Percentiles rank a stretch among this genome's conserved stretches.
These are phyloP conservation scores for Aspidiotus destructor DNA, from an alignment of 2,888 invertebrate species.

Conservation along the genomic window DNA sequence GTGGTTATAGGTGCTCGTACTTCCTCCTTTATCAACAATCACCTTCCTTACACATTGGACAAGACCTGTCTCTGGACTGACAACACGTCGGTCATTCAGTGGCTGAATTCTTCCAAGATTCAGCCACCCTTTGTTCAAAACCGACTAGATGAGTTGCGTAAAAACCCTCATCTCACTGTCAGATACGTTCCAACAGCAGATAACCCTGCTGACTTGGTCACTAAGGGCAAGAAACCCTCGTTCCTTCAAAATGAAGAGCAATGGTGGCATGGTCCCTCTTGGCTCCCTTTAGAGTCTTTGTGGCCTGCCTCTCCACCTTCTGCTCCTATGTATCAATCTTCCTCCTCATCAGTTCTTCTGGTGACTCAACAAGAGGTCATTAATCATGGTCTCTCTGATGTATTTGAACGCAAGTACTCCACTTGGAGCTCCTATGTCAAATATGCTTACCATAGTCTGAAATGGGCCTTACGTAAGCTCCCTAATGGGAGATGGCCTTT, in stretches of 20 bases:
- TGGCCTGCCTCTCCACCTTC: not conserved
- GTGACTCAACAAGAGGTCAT: not conserved
- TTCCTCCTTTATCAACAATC: not conserved
- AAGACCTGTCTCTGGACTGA: constrained; percentile 1
- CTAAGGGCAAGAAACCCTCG: constrained; percentile 1
- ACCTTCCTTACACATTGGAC: not conserved
- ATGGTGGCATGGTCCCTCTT: constrained; percentile 15
- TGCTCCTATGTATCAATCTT: not conserved
- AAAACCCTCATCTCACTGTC: not conserved
- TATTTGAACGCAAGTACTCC: too few relatives aligned
- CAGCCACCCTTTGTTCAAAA: not conserved
- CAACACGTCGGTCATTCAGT: not conserved
- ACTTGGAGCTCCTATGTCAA: too few relatives aligned
- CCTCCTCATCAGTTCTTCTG: not conserved
- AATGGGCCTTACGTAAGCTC: not conserved
- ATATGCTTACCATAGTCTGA: not conserved
- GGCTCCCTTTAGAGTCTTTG: not conserved
- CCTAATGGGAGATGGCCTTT: not conserved
- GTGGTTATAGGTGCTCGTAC: not conserved
- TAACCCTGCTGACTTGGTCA: constrained; percentile 1
- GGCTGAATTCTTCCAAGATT: not conserved
- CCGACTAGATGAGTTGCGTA: not conserved
- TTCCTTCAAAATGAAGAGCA: not conserved
- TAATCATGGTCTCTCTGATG: too few relatives aligned
- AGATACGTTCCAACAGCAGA: not conserved